Percentiles rank a stretch among this genome's conserved stretches.
phyloP scores from a whole-genome alignment of 2,113 vertebrate species.

The Limanda limanda region DNA sequence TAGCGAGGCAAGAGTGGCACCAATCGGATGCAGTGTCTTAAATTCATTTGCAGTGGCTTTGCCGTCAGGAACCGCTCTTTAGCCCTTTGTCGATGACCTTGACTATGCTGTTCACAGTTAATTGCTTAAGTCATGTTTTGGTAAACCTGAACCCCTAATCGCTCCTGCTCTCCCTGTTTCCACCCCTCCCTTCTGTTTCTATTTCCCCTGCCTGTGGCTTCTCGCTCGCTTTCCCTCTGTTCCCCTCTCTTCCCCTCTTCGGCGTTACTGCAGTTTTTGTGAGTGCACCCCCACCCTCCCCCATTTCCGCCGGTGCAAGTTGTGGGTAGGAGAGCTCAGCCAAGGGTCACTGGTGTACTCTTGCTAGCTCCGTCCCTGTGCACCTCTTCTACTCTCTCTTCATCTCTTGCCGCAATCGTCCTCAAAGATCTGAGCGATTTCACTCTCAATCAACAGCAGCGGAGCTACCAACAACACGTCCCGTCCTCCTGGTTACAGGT shows the following conservation, averaged over 20 bases:
- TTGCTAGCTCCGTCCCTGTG: conserved; percentile 58
- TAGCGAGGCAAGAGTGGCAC: conserved; percentile 56
- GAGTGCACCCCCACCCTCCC: conserved; percentile 57
- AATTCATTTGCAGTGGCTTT: conserved; percentile 64
- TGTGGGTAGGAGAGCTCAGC: conserved; percentile 78
- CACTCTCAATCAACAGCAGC: conserved; percentile 67
- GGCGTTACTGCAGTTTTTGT: conserved; percentile 59
- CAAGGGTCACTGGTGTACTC: conserved; percentile 78
- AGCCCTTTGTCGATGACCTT: conserved; percentile 54
- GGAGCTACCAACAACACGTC: conserved; percentile 55
- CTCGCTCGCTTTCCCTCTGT: conserved; percentile 47
- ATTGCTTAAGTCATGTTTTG: conserved; percentile 79
- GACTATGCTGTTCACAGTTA: conserved; percentile 62
- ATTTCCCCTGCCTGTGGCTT: conserved; percentile 64
- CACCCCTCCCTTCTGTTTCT: conserved; percentile 46
- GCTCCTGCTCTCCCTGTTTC: conserved; percentile 59
- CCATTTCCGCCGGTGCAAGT: conserved; percentile 74
- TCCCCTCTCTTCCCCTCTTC: conserved; percentile 37
- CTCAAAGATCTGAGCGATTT: conserved; percentile 70
- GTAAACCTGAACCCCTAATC: conserved; percentile 78
- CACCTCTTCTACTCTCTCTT: conserved; percentile 54
- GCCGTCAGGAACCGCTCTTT: conserved; percentile 56
- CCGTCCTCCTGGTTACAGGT: conserved; percentile 35
- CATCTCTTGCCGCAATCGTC: conserved; percentile 65
- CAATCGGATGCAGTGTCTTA: conserved; percentile 53